Conservation (phyloP, 2,113 vertebrate genomes). For the Manacus vitellinus region DNA sequence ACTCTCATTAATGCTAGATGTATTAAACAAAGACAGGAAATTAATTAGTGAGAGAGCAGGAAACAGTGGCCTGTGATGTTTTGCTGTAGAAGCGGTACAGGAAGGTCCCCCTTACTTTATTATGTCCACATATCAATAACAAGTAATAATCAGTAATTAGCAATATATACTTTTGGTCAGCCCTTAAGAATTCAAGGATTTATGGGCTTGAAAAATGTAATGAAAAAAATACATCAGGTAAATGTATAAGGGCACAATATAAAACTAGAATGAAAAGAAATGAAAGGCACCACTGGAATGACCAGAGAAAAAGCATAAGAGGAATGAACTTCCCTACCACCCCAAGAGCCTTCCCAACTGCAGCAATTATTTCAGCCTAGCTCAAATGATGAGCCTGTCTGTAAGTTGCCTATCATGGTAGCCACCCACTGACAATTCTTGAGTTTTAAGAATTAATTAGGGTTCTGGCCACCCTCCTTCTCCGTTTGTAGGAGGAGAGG, state of each 20-base stretch:
- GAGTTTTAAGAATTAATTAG: slow-evolving; percentile 6
- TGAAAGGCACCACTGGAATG: background rate
- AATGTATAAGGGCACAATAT: background rate
- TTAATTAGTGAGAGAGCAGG: background rate
- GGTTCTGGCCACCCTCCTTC: background rate
- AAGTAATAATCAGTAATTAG: background rate
- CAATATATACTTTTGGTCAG: background rate
- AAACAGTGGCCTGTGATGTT: background rate
- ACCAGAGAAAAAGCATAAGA: background rate
- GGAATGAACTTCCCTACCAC: background rate
- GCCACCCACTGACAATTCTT: slow-evolving; percentile 5
- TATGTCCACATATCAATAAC: background rate
- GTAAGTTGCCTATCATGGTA: background rate
- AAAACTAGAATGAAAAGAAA: background rate
- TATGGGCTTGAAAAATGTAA: background rate
- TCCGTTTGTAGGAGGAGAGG: background rate
- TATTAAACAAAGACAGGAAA: background rate
- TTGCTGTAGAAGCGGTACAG: background rate
- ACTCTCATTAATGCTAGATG: background rate
- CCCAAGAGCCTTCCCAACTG: background rate
- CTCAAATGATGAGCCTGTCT: background rate
- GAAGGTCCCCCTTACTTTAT: background rate
- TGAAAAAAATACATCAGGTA: background rate
- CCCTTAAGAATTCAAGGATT: background rate
- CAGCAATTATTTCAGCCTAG: background rate